phyloP scores from a whole-genome alignment of 2,797 vertebrate species.

The Myotis findleyi region DNA sequence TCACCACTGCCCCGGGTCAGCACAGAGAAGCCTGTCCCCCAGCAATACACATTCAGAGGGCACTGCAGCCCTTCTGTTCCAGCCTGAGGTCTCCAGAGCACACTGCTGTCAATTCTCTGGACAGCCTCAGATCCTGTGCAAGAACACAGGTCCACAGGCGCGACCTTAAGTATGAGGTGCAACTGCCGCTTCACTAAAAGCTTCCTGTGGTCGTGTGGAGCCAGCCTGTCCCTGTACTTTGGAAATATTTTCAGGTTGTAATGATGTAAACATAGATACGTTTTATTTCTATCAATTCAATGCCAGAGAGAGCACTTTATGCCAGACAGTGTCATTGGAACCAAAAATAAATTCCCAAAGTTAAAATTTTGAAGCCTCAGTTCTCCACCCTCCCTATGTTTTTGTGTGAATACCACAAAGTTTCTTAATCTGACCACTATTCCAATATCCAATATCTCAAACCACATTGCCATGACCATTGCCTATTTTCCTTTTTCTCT shows the following conservation, averaged over 20 bases:
- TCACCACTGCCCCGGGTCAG: neutral
- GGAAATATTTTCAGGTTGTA: neutral
- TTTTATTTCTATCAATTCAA: neutral
- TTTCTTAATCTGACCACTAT: neutral
- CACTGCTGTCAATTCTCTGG: neutral
- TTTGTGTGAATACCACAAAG: neutral
- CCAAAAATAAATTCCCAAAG: neutral
- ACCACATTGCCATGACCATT: neutral
- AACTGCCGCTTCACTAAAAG: neutral
- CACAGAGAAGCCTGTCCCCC: neutral
- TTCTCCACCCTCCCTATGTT: neutral
- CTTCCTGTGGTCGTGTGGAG: neutral
- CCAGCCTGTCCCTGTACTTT: neutral
- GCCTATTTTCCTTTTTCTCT: neutral
- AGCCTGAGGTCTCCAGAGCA: neutral
- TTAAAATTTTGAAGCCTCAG: neutral
- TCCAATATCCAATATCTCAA: neutral
- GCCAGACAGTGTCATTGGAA: neutral
- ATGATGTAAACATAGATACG: neutral
- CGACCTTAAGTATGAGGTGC: neutral
- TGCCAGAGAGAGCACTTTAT: neutral
- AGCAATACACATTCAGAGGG: neutral
- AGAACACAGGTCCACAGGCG: neutral
- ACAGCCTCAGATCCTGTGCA: neutral
- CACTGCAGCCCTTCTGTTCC: neutral